These are phyloP conservation scores for Diceros bicornis DNA, from an alignment of 2,797 vertebrate genomes.

Conservation along the genomic window DNA sequence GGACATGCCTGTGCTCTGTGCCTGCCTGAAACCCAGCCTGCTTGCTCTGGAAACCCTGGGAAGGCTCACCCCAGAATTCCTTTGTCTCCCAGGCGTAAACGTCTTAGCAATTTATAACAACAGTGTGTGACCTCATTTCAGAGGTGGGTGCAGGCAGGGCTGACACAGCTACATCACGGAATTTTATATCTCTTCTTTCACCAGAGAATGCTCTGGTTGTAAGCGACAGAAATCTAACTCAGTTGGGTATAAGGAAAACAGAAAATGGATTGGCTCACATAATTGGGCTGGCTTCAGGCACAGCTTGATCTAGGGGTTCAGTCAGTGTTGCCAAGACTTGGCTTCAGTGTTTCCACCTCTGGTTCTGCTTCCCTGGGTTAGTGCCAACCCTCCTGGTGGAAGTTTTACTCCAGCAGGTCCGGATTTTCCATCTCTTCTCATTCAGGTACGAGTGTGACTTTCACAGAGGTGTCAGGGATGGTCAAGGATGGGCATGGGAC, in stretches of 20 bases:
- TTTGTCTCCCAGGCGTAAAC: background rate
- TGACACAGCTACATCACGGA: accelerated
- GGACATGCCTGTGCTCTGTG: accelerated
- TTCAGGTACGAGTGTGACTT: accelerated
- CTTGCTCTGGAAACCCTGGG: background rate
- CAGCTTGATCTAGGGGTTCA: background rate
- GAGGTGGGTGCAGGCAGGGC: background rate
- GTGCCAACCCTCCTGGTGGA: background rate
- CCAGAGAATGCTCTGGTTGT: background rate
- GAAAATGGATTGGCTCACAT: accelerated
- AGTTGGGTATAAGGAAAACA: accelerated
- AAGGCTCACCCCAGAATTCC: background rate
- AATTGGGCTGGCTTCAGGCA: accelerated
- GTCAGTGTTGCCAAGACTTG: background rate
- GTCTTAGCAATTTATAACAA: accelerated
- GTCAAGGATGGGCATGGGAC: background rate
- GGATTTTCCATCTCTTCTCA: accelerated
- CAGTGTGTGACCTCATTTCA: accelerated
- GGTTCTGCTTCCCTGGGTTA: background rate
- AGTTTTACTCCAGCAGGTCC: background rate
- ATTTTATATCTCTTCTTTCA: background rate
- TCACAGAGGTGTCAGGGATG: no score
- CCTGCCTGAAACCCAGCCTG: background rate
- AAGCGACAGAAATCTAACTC: background rate
- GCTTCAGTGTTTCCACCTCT: accelerated